Base-by-base conservation (phyloP, 2,113 vertebrate species). In the Sardina pilchardus region DNA sequence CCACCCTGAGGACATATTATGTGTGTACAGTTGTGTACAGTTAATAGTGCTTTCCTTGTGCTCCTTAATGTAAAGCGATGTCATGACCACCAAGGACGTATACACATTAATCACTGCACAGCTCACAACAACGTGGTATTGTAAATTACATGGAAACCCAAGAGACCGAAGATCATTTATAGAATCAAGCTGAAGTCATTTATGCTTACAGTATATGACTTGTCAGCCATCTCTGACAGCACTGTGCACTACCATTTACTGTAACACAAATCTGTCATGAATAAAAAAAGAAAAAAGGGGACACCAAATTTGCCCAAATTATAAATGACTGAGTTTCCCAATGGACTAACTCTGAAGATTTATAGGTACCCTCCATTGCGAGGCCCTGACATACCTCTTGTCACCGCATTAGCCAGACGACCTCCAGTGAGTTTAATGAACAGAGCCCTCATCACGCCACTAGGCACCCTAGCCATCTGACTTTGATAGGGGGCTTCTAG, bases 391-490 rank as follows among this genome's bases (percentile, higher is more conserved):
- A 75, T 83, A 59, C 45, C 14, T 89, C 75, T 81, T 81, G 39
- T 75, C 59, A 45, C 14, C 71, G 26, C 43, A 34, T 36, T 53
- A 81, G 48, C 26, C 56, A 78, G 6, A 81, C 48, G 85, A 84
- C 81, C 85, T 82, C 83, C 84, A 21, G 56, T 67, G 85, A 86
- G 85, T 83, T 86, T 83, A 86, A 67, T 86, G 26, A 71, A 81
- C 53, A 36, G 71, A 36, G 81, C 78, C 80, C 85, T 83, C 81
- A n/a, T 83, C 82, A 50, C 59, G 81, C 84, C 19, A 87, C 48
- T 71, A 47, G 53, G 47, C 63, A 36, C 71, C 71, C 71, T 39
- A 78, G 71, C 71, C 71, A 78, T 78, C 30, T 78, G 71, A 30
- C 30, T 14, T 17, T 30, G 26, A 17, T 4, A 17, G 26, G 34